Base-by-base conservation (phyloP, 2,888 invertebrate species). In the Platypus cylindrus region DNA sequence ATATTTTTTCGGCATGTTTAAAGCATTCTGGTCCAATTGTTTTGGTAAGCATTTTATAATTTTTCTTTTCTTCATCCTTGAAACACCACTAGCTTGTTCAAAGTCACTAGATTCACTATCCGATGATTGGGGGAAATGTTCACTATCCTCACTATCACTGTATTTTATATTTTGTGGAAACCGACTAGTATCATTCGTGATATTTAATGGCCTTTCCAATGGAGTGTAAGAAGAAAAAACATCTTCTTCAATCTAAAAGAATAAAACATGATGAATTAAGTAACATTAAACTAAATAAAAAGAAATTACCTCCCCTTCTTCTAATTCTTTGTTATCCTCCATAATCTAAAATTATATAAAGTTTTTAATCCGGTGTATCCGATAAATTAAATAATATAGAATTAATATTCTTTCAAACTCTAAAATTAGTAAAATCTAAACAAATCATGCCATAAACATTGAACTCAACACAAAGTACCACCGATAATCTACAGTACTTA, bases 1-100 rank as follows among this genome's bases (percentile, higher is more conserved):
- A 52, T 84, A 85, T 58, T 78, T 78, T 37, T 75, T 77, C 42
- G 68, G 70, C 46, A 68, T 73, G 52, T 28, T 59, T 57, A 36
- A 59, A 15, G 23, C 17, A 9, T 22, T 32, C 52, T 30, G 56
- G 52, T 22, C 37, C 25, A 24, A 59, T 26, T 38, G 46, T 41
- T 52, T 65, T 3, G 63, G 58, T 37, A 65, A 47, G 33, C 69
- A 65, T 45, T 63, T 65, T 12, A 66, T 51, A 24, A 27, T 43
- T 53, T 67, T 70, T 5, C 71, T 68, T 37, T 70, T 70, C 49
- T 78, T 78, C 1, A 63, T 56, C 37, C 50, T 56, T 12, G 60
- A 62, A 12, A 59, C n/a, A n/a, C n/a, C n/a, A n/a, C n/a, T n/a
- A n/a, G n/a, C n/a, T n/a, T n/a, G n/a, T n/a, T 73, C 75, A 2